These are phyloP conservation scores for Mus minutoides DNA, from an alignment of 2,797 vertebrate genomes.

Conservation along the genomic window DNA sequence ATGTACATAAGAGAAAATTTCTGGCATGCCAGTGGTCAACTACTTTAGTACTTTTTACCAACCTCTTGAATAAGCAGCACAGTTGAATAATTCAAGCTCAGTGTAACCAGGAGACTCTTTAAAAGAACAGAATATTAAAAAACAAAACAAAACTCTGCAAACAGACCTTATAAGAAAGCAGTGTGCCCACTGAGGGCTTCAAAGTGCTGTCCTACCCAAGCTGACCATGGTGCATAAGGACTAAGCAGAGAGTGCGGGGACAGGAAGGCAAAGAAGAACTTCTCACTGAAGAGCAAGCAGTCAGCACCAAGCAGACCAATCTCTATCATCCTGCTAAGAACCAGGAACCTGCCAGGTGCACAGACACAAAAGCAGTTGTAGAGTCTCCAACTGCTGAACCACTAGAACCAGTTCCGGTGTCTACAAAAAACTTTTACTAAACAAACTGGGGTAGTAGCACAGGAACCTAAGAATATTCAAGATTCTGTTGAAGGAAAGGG, in stretches of 20 bases:
- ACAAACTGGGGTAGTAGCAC: no score
- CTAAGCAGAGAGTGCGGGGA: background rate
- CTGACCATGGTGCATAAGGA: background rate
- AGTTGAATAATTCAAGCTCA: background rate
- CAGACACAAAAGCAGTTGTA: background rate
- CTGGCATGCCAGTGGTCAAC: background rate
- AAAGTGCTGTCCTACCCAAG: background rate
- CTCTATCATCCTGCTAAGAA: background rate
- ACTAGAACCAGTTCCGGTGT: background rate
- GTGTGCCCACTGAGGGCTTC: background rate
- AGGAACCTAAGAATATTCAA: background rate
- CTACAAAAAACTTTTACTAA: background rate
- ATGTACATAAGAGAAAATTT: background rate
- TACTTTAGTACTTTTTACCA: background rate
- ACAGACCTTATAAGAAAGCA: background rate
- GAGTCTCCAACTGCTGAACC: background rate
- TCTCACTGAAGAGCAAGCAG: background rate
- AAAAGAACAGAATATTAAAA: background rate
- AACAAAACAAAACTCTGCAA: background rate
- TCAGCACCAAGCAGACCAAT: background rate
- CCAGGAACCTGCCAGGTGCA: background rate
- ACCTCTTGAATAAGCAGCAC: background rate
- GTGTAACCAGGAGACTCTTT: slow-evolving; percentile 24
- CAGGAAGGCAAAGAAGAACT: background rate
- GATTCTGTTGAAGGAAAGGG: background rate